Percentiles rank a stretch among this genome's conserved stretches.
These are phyloP conservation scores for Eustalomyia histrio DNA, from an alignment of 2,888 invertebrate species.

Conservation along the genomic window DNA sequence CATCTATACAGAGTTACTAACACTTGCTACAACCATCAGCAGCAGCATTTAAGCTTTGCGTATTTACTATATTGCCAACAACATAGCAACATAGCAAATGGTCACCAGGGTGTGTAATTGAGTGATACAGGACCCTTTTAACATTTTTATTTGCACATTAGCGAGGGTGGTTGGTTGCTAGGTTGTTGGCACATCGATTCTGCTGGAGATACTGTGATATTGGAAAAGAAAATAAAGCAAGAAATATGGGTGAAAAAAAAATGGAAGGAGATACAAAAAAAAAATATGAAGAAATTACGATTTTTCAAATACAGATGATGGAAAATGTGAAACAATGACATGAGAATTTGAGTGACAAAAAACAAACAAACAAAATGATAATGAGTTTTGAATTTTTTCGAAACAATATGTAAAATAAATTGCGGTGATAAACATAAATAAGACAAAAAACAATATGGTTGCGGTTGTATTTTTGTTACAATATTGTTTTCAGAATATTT, in stretches of 20 bases:
- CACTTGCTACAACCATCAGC: no score
- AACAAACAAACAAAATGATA: neutral
- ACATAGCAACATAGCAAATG: constrained; percentile 70
- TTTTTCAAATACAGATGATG: constrained; percentile 5
- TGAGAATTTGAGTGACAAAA: neutral
- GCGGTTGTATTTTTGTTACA: neutral
- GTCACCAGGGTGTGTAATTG: constrained; percentile 80
- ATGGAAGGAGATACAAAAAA: constrained; percentile 7
- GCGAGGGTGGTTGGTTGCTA: constrained; percentile 76
- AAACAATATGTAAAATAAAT: constrained; percentile 16
- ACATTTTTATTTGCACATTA: constrained; percentile 80
- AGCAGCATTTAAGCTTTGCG: constrained; percentile 43
- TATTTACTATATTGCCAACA: constrained; percentile 49
- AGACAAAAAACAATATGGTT: constrained; percentile 11
- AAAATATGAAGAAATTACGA: constrained; percentile 19
- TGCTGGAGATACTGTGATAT: neutral
- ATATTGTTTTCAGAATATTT: neutral
- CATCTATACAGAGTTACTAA: no score
- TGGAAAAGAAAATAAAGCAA: constrained; percentile 29
- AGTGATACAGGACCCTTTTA: constrained; percentile 80
- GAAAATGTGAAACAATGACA: neutral
- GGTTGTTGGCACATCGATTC: constrained; percentile 45
- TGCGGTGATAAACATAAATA: constrained; percentile 2
- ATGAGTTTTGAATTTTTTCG: neutral
- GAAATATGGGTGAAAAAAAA: constrained; percentile 15